Conservation (phyloP, 2,113 vertebrate genomes). For the Oryzias curvinotus region DNA sequence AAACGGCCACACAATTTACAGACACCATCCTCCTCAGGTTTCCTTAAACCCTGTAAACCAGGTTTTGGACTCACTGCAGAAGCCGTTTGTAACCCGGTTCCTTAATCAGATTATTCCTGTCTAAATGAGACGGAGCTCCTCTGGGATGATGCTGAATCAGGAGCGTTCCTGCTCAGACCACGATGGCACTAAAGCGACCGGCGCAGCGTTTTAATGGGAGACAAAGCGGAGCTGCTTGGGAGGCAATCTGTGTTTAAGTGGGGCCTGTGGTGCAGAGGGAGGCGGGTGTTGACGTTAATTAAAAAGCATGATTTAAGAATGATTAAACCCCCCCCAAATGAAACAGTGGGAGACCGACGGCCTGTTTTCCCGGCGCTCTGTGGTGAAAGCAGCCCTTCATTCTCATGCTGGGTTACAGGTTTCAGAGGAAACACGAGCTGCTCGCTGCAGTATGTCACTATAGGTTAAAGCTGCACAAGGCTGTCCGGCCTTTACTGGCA, state of each 20-base stretch:
- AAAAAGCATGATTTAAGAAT: neutral
- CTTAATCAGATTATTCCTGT: too few relatives aligned
- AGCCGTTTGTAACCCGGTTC: too few relatives aligned
- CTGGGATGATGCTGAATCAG: conserved; percentile 13
- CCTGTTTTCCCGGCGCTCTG: neutral
- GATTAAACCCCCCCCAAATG: conserved; percentile 1
- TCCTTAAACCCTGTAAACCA: too few relatives aligned
- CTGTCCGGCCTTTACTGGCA: conserved; percentile 32
- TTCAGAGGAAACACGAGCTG: conserved; percentile 40
- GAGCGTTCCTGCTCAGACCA: conserved; percentile 12
- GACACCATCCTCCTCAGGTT: neutral
- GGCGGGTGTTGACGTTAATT: conserved; percentile 6
- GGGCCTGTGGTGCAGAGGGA: neutral
- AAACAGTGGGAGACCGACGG: neutral
- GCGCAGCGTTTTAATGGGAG: too few relatives aligned
- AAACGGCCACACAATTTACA: conserved; percentile 7
- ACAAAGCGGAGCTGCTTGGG: conserved; percentile 23
- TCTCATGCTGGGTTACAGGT: too few relatives aligned
- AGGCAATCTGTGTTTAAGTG: conserved; percentile 11
- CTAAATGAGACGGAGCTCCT: too few relatives aligned
- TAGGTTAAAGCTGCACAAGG: conserved; percentile 35
- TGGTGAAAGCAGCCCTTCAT: neutral
- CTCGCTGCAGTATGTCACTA: conserved; percentile 16
- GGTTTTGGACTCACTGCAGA: too few relatives aligned
- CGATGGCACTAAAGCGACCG: neutral